Evolutionary conservation across 2,113 vertebrate genomes (phyloP), one percentile per base, ranked within the genome.

Genomic region (Aspidoscelis tigris): DNA sequence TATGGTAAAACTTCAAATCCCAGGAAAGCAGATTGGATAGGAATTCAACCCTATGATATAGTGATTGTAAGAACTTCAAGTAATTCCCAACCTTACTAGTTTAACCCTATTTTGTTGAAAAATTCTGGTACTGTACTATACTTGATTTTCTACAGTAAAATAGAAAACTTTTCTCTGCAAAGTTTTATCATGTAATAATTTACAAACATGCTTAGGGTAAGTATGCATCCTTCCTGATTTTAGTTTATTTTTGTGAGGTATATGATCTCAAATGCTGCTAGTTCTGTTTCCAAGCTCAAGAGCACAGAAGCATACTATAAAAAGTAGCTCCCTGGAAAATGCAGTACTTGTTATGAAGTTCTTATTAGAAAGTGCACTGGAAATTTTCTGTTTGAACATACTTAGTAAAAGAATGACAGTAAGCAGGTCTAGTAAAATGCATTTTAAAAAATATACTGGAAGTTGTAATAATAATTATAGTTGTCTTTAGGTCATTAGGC

Each of bases 401-500:
- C 41, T 22, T 12, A 43, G 14, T 53, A 47, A 22, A 43, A 53
- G 21, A 58, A 78, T 7, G 33, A 41, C 16, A 14, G 24, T 9
- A 44, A 7, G 33, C 72, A 47, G 39, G 50, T 58, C 33, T 24
- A 77, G 16, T 39, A 70, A 41, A n/a, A 33, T 68, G 66, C 10
- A 76, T 11, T 26, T 24, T 33, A 10, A 5, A 88, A 50, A 69
- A 85, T 70, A 73, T 21, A 65, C 61, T 50, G 53, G 81, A 89
- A 92, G 8, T 83, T 88, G 33, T 0, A 0, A 18, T 91, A 89
- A 90, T 11, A 1, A 21, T 93, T 82, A 69, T 70, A 16, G 85
- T 89, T 83, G 50, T 75, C 81, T 81, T 83, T 88, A 83, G 82
- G 81, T 92, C 73, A 14, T 9, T 6, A 81, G 12, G 90, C 68